Conservation (phyloP, 2,888 invertebrate genomes). For the Acutogordius australiensis region DNA sequence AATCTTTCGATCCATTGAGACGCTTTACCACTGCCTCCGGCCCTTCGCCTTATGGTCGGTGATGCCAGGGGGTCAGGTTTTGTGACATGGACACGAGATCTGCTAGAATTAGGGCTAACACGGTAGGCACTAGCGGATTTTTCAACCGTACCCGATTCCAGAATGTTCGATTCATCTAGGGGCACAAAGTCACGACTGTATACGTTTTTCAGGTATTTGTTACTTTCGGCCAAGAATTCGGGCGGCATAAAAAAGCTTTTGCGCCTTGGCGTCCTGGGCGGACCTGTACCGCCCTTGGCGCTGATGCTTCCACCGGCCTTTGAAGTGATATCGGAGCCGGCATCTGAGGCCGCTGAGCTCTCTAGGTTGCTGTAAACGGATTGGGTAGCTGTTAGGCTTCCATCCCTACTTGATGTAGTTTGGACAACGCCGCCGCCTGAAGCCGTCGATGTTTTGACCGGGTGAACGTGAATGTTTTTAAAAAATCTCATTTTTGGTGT, state of each 20-base stretch:
- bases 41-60: too few species aligned
- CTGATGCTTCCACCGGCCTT: too few species aligned
- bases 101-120: too few species aligned
- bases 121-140: too few species aligned
- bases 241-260: conserved; percentile 5
- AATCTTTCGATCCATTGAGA: not conserved
- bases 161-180: not conserved
- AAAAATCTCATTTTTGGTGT: not conserved
- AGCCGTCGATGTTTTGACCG: not conserved
- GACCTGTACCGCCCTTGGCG: not conserved
- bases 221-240: not conserved
- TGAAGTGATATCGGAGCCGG: too few species aligned
- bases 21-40: not conserved
- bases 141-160: not conserved
- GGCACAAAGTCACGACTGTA: not conserved
- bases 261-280: not conserved
- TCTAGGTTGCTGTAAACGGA: not conserved
- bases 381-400: not conserved
- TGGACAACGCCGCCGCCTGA: not conserved
- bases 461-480: not conserved
- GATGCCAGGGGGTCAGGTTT: too few species aligned
- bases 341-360: too few species aligned
- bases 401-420: not conserved
- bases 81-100: too few species aligned
- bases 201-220: not conserved